Conservation (phyloP, 2,113 vertebrate genomes). For the Microcebus murinus region DNA sequence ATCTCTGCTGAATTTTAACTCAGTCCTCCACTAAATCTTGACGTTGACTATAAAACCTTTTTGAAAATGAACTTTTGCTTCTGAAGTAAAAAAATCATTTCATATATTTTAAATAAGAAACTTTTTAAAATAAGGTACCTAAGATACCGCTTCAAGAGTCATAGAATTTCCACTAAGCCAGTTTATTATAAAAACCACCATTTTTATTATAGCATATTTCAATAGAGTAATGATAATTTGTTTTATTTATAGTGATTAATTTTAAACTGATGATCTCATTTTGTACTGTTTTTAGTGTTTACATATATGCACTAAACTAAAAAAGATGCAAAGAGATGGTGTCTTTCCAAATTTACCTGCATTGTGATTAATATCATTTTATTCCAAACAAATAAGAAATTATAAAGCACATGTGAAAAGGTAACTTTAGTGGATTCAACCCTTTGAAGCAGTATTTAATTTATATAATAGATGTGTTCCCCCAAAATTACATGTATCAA, state of each 20-base stretch:
- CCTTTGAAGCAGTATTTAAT: background rate
- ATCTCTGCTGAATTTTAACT: background rate
- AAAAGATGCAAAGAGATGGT: background rate
- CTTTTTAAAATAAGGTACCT: no score
- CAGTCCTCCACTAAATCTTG: background rate
- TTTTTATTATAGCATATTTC: no score
- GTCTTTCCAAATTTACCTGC: background rate
- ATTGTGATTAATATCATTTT: background rate
- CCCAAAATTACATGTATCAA: no score
- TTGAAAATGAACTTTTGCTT: constrained; percentile 19
- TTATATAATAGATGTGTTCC: no score
- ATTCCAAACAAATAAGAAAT: background rate
- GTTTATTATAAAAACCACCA: no score
- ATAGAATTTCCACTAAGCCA: no score
- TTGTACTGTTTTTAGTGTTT: background rate
- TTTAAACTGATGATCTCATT: no score
- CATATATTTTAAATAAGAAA: background rate
- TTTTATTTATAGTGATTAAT: no score
- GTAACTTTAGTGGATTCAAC: background rate
- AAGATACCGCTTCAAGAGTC: no score
- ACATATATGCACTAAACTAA: background rate
- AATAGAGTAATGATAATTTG: no score
- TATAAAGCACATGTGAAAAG: background rate
- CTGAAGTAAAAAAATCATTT: background rate
- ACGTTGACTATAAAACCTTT: background rate